Conservation (phyloP, 2,113 vertebrate genomes). For the Aldabrachelys gigantea region DNA sequence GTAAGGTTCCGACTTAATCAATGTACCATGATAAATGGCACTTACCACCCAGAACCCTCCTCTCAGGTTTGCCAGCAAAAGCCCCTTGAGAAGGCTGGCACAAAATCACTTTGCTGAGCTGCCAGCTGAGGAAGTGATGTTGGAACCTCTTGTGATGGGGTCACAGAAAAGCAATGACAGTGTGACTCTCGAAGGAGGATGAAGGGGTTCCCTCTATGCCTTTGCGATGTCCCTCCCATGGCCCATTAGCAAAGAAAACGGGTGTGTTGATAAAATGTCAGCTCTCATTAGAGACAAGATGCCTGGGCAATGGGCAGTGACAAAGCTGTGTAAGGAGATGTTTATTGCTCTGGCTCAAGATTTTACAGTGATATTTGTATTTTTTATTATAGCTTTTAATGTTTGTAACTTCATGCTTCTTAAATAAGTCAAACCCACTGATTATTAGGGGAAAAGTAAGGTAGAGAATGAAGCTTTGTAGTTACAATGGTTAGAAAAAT, state of each 20-base stretch:
- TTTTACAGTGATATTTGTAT: not conserved
- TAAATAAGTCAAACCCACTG: not conserved
- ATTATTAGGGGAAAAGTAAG: not conserved
- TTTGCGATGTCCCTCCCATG: not conserved
- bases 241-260: accelerated
- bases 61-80: not conserved
- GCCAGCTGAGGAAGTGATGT: not conserved
- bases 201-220: not conserved
- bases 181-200: not conserved
- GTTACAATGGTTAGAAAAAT: not conserved
- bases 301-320: not conserved
- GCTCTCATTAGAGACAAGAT: not conserved
- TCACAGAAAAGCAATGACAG: not conserved
- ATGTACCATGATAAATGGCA: not conserved
- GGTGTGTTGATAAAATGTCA: not conserved
- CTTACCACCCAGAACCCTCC: not conserved
- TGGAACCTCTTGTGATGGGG: not conserved
- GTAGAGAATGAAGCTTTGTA: not conserved
- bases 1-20: not conserved
- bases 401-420: not conserved
- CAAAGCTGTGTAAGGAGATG: not conserved
- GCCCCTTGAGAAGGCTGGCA: not conserved
- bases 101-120: not conserved
- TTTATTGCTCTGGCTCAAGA: not conserved
- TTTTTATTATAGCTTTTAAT: not conserved